Base-by-base conservation (phyloP, 2,888 invertebrate species). In the Catocala sponsa region DNA sequence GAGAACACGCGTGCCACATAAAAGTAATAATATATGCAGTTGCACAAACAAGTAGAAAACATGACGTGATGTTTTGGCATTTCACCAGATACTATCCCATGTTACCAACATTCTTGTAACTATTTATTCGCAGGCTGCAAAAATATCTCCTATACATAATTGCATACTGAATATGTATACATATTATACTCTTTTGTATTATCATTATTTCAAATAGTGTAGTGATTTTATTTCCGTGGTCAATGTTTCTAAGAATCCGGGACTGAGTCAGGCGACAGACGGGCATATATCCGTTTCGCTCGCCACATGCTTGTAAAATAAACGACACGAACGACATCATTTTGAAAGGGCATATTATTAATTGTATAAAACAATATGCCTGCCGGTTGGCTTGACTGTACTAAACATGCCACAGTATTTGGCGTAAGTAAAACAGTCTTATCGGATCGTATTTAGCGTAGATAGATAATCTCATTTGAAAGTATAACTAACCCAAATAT, bases 1-100 rank as follows among this genome's bases (percentile, higher is more conserved):
- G 44, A 49, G 51, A 6, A 68, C 59, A 68, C 42, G 35, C 35
- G 13, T 59, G 6, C 43, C 25, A 59, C 44, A 65, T 64, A 61
- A 7, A 63, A 44, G 63, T 44, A 64, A 65, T n/a, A n/a, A n/a
- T n/a, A n/a, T 56, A 66, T 65, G 53, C 51, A 63, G 57, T 60
- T 69, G 65, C 71, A 74, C 67, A 75, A 79, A 74, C 75, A 72
- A 60, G 57, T 68, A 59, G 48, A 71, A 72, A 72, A 76, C 65
- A 72, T 73, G 74, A 78, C 77, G 72, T 49, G 61, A 62, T 74
- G 56, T 69, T 74, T 79, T 83, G 82, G 78, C 80, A 68, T 65
- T 73, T 74, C 65, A 69, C 80, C 83, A 83, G 72, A 76, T 70
- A 73, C 63, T 59, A 59, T 70, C 54, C 55, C 52, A 48, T 53